A percentile compares a stretch with the other conserved stretches of the same genome.
Evolutionary conservation across 2,113 vertebrate genomes (phyloP).

Genomic region (Nipponia nippon): DNA sequence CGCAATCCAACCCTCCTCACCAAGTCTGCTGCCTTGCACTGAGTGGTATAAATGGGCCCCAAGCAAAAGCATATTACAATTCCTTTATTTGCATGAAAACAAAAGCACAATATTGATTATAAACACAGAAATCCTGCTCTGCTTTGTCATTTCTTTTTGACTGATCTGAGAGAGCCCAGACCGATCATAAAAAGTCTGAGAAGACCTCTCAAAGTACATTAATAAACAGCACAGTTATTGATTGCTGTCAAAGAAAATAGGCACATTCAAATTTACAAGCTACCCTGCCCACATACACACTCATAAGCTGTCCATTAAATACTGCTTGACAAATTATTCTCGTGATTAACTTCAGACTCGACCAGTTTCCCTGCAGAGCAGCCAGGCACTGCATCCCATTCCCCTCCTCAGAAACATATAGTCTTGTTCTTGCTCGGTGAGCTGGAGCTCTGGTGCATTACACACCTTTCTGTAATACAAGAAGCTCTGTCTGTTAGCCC

Average conservation of each 20-base stretch:
- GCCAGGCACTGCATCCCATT: neutral
- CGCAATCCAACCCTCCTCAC: neutral
- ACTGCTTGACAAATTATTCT: neutral
- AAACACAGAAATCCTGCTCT: neutral
- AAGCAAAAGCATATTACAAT: neutral
- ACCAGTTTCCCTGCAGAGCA: neutral
- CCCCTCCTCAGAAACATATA: neutral
- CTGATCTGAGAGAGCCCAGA: neutral
- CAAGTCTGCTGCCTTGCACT: neutral
- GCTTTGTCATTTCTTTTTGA: neutral
- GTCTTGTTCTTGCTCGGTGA: neutral
- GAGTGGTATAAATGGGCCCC: neutral
- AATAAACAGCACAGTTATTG: neutral
- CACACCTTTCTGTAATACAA: neutral
- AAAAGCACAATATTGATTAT: neutral
- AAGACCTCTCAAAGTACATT: neutral
- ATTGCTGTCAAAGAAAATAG: neutral
- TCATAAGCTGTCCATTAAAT: neutral
- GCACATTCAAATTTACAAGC: conserved; percentile 13
- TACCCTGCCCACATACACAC: neutral
- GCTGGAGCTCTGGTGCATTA: neutral
- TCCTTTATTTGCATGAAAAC: neutral
- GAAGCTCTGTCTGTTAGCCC: neutral
- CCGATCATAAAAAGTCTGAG: neutral
- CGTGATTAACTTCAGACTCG: neutral